phyloP scores from a whole-genome alignment of 2,113 vertebrate species.

The Otis tarda region DNA sequence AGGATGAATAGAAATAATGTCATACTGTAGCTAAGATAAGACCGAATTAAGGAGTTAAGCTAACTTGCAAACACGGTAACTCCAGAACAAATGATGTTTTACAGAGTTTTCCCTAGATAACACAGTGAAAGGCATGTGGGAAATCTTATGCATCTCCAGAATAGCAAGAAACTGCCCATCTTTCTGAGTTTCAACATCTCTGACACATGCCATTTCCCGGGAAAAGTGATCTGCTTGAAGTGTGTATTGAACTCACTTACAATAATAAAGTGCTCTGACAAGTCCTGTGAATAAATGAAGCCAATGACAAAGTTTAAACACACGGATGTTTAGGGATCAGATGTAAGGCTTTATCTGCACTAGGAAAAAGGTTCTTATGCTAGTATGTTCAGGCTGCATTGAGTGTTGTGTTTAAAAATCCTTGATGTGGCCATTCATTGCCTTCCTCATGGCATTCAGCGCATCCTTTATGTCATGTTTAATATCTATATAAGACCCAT shows the following conservation, averaged over 20 bases:
- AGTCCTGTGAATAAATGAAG: not conserved
- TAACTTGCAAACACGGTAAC: not conserved
- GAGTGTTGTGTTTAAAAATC: not conserved
- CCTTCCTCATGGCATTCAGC: not conserved
- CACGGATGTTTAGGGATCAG: not conserved
- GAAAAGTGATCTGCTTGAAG: not conserved
- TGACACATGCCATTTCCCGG: not conserved
- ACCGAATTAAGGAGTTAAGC: not conserved
- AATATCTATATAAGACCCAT: not conserved
- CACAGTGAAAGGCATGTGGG: accelerated
- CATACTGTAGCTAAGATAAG: not conserved
- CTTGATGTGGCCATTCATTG: not conserved
- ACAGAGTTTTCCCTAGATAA: not conserved
- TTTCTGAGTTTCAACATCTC: not conserved
- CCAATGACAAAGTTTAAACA: not conserved
- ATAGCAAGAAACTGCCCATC: not conserved
- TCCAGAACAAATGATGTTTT: not conserved
- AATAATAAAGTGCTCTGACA: not conserved
- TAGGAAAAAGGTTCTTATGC: not conserved
- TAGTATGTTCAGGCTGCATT: not conserved
- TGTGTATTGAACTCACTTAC: not conserved
- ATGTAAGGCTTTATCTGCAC: not conserved
- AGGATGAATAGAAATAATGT: not conserved
- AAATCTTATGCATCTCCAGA: not conserved
- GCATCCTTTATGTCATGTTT: not conserved